Percentiles rank a stretch among this genome's conserved stretches.
Conservation (phyloP, 2,113 vertebrate genomes). For the Misgurnus anguillicaudatus region DNA sequence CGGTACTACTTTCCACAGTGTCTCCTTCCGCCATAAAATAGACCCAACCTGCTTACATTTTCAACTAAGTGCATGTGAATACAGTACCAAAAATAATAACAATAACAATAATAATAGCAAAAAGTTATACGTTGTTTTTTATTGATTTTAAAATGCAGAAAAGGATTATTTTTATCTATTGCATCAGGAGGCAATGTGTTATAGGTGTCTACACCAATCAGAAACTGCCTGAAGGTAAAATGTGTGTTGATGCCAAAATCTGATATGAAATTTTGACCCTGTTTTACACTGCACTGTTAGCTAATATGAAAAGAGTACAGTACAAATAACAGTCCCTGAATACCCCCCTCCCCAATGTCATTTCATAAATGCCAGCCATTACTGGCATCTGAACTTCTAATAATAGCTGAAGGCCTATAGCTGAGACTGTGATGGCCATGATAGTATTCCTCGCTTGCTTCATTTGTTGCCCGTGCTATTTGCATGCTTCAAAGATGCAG, state of each 20-base stretch:
- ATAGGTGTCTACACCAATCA: not conserved
- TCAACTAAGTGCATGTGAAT: not conserved
- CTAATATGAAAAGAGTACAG: not conserved
- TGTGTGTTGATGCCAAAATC: not conserved
- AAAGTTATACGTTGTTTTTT: too few relatives aligned
- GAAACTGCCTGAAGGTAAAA: not conserved
- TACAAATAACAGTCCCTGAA: not conserved
- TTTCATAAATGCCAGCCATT: slow-evolving; percentile 27
- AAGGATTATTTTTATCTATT: not conserved
- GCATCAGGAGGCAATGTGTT: not conserved
- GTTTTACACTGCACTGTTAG: not conserved
- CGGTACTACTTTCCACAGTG: slow-evolving; percentile 72
- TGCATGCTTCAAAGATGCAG: slow-evolving; percentile 11
- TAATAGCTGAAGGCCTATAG: slow-evolving; percentile 38
- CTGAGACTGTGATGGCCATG: slow-evolving; percentile 21
- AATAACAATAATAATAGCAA: not conserved
- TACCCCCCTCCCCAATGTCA: not conserved
- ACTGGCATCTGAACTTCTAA: slow-evolving; percentile 15
- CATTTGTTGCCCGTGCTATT: not conserved
- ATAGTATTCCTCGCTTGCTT: not conserved
- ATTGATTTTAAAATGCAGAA: too few relatives aligned
- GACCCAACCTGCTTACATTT: not conserved
- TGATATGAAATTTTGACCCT: not conserved
- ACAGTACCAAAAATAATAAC: not conserved
- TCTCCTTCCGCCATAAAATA: slow-evolving; percentile 50